These are phyloP conservation scores for Phallusia fumigata DNA, from an alignment of 23 tunicate genomes.

Conservation along the genomic window DNA sequence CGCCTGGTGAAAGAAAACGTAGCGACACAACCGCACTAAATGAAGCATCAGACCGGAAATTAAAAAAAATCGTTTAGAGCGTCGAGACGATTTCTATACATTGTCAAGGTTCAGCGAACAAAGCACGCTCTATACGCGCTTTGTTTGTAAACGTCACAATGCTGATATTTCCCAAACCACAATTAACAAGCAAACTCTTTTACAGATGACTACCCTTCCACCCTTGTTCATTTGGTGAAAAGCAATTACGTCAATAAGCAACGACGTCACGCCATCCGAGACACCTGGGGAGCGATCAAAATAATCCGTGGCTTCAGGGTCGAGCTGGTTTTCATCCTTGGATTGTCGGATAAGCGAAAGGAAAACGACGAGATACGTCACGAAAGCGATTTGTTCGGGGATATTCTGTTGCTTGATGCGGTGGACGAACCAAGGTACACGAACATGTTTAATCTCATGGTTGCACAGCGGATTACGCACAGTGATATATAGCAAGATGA, in stretches of 20 bases:
- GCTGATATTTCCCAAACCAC: background rate
- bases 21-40: too few species aligned
- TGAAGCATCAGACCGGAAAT: too few species aligned
- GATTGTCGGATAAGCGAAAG: background rate
- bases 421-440: constrained; percentile 37
- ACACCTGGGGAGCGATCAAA: constrained; percentile 47
- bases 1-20: too few species aligned
- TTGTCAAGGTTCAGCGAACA: background rate
- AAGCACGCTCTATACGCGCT: too few species aligned
- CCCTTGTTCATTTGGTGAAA: background rate
- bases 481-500: too few species aligned
- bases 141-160: too few species aligned
- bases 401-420: constrained; percentile 39
- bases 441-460: too few species aligned
- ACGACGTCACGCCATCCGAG: constrained; percentile 49
- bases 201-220: background rate
- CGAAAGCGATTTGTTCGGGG: constrained; percentile 32
- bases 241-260: constrained; percentile 11
- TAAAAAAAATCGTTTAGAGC: too few species aligned
- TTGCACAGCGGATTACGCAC: too few species aligned
- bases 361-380: background rate
- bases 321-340: constrained; percentile 42
- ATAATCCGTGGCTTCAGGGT: constrained; percentile 3
- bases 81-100: background rate
- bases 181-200: too few species aligned